phyloP scores from a whole-genome alignment of 1,140 invertebrate genomes.

The Tyrophagus putrescentiae region DNA sequence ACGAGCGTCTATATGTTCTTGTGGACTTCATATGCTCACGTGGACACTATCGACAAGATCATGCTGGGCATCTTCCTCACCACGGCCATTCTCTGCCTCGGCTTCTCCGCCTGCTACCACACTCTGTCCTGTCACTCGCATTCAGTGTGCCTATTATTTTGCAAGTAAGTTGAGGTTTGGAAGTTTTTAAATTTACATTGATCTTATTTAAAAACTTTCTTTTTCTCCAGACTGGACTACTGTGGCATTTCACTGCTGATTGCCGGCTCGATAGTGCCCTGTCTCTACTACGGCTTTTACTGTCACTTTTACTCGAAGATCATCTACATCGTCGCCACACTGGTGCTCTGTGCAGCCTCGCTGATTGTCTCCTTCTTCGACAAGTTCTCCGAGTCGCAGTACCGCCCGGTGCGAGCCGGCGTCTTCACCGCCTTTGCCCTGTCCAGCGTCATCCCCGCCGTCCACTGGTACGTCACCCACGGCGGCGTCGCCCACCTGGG shows the following conservation, averaged over 20 bases:
- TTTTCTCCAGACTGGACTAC: constrained; percentile 63
- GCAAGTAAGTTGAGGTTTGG: constrained; percentile 58
- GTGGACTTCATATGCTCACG: constrained; percentile 41
- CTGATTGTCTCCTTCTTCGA: constrained; percentile 96
- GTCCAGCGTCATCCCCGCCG: constrained; percentile 72
- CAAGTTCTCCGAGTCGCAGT: constrained; percentile 81
- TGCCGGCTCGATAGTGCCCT: constrained; percentile 97
- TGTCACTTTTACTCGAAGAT: constrained; percentile 62
- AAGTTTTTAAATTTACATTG: background rate
- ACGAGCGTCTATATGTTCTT: constrained; percentile 68
- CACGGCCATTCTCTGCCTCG: constrained; percentile 92
- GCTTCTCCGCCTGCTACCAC: constrained; percentile 93
- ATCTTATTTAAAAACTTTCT: background rate
- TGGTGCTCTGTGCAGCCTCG: constrained; percentile 74
- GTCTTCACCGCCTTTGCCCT: constrained; percentile 91
- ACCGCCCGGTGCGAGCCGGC: constrained; percentile 69
- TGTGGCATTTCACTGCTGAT: constrained; percentile 95
- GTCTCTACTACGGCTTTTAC: constrained; percentile 99
- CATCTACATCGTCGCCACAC: constrained; percentile 72
- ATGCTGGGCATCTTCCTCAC: constrained; percentile 83
- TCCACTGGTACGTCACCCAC: constrained; percentile 40
- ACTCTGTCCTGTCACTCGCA: constrained; percentile 96
- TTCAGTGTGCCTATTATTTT: constrained; percentile 82
- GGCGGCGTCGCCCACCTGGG: constrained; percentile 78
- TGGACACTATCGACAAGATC: constrained; percentile 51